Conservation (phyloP, 2,113 vertebrate genomes). For the Amazona vittata region DNA sequence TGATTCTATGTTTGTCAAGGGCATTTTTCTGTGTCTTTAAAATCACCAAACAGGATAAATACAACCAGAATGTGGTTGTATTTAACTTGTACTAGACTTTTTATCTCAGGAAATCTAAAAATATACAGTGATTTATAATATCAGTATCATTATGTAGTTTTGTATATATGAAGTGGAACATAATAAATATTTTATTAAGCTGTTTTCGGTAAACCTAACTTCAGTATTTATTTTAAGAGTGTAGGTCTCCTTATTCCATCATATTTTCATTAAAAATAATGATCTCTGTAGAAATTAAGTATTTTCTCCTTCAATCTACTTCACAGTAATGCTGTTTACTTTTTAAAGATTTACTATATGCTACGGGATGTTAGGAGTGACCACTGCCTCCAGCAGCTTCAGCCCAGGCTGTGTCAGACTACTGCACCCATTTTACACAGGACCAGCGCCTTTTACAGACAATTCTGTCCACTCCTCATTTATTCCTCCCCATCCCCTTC, state of each 20-base stretch:
- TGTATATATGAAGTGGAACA: not conserved
- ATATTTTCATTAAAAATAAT: not conserved
- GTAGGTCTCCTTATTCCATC: not conserved
- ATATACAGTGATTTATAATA: not conserved
- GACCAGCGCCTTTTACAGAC: not conserved
- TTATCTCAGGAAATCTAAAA: not conserved
- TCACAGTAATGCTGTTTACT: not conserved
- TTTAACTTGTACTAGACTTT: not conserved
- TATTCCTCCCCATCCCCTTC: not conserved
- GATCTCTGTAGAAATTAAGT: not conserved
- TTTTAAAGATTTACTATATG: not conserved
- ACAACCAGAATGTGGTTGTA: not conserved
- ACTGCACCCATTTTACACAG: accelerated
- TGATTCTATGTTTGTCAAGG: not conserved
- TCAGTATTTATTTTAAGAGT: not conserved
- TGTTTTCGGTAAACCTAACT: not conserved
- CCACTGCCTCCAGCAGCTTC: not conserved
- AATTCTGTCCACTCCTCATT: not conserved
- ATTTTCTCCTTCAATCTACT: not conserved
- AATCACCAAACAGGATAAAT: not conserved
- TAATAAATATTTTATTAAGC: not conserved
- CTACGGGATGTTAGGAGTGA: not conserved
- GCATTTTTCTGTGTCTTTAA: not conserved
- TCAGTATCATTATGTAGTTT: not conserved
- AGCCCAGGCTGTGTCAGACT: not conserved